Evolutionary conservation across 2,888 invertebrate genomes (phyloP).

Genomic region (Drosophila bunnanda): DNA sequence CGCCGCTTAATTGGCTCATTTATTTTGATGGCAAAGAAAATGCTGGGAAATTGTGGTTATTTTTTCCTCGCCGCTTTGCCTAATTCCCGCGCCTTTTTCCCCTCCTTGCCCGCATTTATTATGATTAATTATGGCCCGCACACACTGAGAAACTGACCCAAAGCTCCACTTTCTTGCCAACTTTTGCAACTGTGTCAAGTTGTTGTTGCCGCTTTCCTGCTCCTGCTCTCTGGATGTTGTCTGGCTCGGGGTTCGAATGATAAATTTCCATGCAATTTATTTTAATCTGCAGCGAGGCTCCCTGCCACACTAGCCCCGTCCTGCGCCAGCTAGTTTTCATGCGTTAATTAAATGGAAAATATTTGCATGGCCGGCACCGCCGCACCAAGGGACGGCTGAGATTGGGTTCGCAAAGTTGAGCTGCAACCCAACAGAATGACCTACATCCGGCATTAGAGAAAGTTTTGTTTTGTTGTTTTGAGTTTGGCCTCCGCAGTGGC

Average conservation of each 20-base stretch:
- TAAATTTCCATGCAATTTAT: constrained; percentile 78
- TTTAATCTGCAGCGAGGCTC: constrained; percentile 74
- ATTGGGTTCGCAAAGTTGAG: constrained; percentile 33
- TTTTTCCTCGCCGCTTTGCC: constrained; percentile 42
- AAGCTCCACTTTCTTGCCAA: constrained; percentile 74
- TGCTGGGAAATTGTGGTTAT: constrained; percentile 66
- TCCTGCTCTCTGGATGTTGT: constrained; percentile 41
- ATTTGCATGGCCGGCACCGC: constrained; percentile 57
- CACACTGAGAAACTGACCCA: constrained; percentile 56
- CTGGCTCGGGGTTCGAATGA: constrained; percentile 68
- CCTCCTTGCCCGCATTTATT: constrained; percentile 66
- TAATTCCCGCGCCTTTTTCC: constrained; percentile 24
- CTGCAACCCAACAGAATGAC: constrained; percentile 69
- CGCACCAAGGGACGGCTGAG: constrained; percentile 8
- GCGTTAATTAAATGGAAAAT: constrained; percentile 79
- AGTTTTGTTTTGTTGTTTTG: constrained; percentile 42
- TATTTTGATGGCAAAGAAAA: constrained; percentile 78
- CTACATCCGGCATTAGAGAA: constrained; percentile 63
- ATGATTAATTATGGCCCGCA: constrained; percentile 73
- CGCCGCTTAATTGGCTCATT: constrained; percentile 76
- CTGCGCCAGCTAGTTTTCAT: constrained; percentile 57
- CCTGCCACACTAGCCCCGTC: constrained; percentile 28
- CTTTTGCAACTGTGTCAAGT: constrained; percentile 72
- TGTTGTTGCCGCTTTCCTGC: constrained; percentile 44
- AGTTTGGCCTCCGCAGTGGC: constrained; percentile 4